phyloP scores from a whole-genome alignment of 2,888 invertebrate genomes.

The Drosophila algonquin region DNA sequence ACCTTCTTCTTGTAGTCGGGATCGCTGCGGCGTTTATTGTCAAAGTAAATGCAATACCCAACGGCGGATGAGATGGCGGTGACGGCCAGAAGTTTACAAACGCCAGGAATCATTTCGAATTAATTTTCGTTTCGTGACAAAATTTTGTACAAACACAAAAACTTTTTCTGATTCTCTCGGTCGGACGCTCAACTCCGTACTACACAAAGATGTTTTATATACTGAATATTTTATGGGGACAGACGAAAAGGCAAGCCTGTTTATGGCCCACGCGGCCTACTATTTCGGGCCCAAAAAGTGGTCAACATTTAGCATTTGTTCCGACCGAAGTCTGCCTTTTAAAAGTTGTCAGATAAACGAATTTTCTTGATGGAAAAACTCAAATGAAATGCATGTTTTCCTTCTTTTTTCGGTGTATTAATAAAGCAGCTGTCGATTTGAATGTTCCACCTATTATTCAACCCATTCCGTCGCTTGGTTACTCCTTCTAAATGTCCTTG shows the following conservation, averaged over 20 bases:
- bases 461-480: neutral
- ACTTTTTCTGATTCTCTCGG: too few species aligned
- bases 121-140: too few species aligned
- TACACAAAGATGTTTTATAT: neutral
- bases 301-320: too few species aligned
- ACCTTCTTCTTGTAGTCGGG: constrained; percentile 97
- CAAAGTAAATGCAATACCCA: constrained; percentile 98
- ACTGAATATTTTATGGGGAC: neutral
- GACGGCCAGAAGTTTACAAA: constrained; percentile 86
- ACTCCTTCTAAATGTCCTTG: neutral
- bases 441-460: neutral
- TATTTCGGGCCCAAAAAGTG: neutral
- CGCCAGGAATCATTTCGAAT: constrained; percentile 19
- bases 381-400: too few species aligned
- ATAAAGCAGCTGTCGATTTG: neutral
- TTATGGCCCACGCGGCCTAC: neutral
- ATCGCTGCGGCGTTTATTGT: constrained; percentile 95
- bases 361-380: neutral
- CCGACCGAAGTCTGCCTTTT: neutral
- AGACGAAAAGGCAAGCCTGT: neutral
- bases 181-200: neutral
- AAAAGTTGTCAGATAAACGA: neutral
- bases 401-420: neutral
- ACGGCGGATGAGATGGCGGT: constrained; percentile 93
- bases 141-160: too few species aligned